Evolutionary conservation across 2,113 vertebrate genomes (phyloP), one percentile per base, ranked within the genome.

Genomic region (Plectropomus leopardus): DNA sequence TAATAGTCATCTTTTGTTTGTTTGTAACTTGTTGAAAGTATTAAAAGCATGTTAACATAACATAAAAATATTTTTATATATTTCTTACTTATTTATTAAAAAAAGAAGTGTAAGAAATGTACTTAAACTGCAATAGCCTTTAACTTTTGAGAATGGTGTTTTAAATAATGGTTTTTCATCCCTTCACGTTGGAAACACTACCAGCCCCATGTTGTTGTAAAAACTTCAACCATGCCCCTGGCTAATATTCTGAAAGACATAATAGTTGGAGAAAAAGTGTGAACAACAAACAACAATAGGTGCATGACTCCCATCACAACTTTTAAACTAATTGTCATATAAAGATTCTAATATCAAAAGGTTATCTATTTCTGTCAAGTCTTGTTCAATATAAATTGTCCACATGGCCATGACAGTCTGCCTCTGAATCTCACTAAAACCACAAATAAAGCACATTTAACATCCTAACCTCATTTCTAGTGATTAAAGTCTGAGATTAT

Each of bases 401-500:
- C 13, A 23, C 21, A 32, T 30, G 34, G 42, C 34, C 10, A 5
- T 14, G 1, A 40, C 15, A 11, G 44, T 32, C 19, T 58, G 30
- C 16, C 30, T 30, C 32, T 58, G 30, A 58, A 32, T 58, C 32
- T 28, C 32, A n/a, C 34, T 51, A 34, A 59, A 45, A 68, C 1
- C 16, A 61, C 34, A 67, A 42, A 50, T 28, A 65, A 57, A 57
- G 13, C 23, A 40, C 36, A 4, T 44, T 44, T 15, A 44, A 3
- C 30, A 36, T 57, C 21, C 13, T 30, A 64, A 70, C 3, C 16
- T 55, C 26, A 63, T 69, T 75, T 61, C 11, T 69, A 65, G 71
- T 6, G 42, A 70, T 58, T 26, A 7, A 8, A 59, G 44, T 59
- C 30, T 70, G 13, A 26, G 50, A 70, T 30, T 21, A 34, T 32